Evolutionary conservation across 2,113 vertebrate genomes (phyloP).

Genomic region (Heptranchias perlo): DNA sequence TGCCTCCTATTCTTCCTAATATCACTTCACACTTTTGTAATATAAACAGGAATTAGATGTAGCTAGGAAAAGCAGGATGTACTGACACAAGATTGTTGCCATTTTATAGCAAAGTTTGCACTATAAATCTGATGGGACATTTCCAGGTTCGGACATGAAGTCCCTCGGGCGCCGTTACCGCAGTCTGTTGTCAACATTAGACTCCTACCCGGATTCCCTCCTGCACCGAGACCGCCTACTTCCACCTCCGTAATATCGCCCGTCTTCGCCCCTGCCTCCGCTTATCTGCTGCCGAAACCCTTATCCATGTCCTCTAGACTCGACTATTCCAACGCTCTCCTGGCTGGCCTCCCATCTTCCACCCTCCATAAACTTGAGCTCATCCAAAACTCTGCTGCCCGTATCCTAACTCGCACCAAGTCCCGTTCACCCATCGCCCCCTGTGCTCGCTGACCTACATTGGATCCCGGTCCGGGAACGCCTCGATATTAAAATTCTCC

Average conservation of each 20-base stretch:
- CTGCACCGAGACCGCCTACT: neutral
- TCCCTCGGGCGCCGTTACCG: neutral
- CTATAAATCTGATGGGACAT: neutral
- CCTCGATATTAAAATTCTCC: neutral
- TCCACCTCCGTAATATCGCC: neutral
- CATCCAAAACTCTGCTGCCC: neutral
- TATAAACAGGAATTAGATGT: neutral
- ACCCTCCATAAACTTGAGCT: neutral
- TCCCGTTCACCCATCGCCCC: too few species aligned
- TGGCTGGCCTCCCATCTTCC: neutral
- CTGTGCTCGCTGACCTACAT: neutral
- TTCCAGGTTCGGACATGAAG: neutral
- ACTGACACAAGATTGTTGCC: neutral
- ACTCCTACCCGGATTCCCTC: neutral
- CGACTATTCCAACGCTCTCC: neutral
- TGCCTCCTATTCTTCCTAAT: too few species aligned
- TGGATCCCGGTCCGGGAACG: neutral
- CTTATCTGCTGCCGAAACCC: neutral
- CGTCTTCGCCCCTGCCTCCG: neutral
- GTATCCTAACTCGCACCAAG: neutral
- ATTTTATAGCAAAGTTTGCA: neutral
- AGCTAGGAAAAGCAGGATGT: neutral
- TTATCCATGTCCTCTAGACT: neutral
- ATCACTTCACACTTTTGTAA: too few species aligned
- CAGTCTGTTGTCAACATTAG: neutral